Conservation (phyloP, 1,140 invertebrate genomes). For the Nebria ingens region DNA sequence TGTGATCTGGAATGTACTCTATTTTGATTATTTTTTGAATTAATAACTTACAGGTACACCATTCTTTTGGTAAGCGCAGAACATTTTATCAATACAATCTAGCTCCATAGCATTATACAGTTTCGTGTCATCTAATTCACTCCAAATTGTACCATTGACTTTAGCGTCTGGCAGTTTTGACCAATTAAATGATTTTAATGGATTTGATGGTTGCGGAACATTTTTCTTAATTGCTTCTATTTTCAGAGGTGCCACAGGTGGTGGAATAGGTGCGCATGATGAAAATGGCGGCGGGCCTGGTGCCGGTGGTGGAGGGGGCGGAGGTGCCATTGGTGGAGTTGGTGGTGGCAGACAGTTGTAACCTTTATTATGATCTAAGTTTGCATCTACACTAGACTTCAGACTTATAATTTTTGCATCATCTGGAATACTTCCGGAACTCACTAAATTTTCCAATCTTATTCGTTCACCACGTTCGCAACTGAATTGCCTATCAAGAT, state of each 20-base stretch:
- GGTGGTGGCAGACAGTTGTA: constrained; percentile 36
- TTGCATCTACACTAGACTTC: constrained; percentile 23
- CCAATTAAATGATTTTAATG: constrained; percentile 97
- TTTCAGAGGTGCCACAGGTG: constrained; percentile 35
- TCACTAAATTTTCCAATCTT: constrained; percentile 74
- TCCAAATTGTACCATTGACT: constrained; percentile 86
- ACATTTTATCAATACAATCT: constrained; percentile 84
- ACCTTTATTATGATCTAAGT: constrained; percentile 35
- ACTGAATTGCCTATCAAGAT: constrained; percentile 63
- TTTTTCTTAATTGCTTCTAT: constrained; percentile 54
- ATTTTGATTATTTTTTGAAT: too few relatives aligned
- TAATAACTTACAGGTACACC: constrained; percentile 61
- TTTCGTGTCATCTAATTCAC: constrained; percentile 86
- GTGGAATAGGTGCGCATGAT: constrained; percentile 38
- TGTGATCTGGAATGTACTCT: too few relatives aligned
- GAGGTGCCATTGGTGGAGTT: constrained; percentile 41
- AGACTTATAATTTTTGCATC: constrained; percentile 67
- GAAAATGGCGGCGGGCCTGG: constrained; percentile 43
- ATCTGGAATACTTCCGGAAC: constrained; percentile 80
- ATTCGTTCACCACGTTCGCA: constrained; percentile 72
- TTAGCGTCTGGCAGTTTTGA: constrained; percentile 85
- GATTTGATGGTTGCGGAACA: constrained; percentile 81
- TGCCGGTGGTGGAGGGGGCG: constrained; percentile 49
- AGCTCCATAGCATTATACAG: constrained; percentile 86
- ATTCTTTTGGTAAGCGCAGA: constrained; percentile 92